Evolutionary conservation across 2,888 invertebrate genomes (phyloP).

Genomic region (Spialia ferax): DNA sequence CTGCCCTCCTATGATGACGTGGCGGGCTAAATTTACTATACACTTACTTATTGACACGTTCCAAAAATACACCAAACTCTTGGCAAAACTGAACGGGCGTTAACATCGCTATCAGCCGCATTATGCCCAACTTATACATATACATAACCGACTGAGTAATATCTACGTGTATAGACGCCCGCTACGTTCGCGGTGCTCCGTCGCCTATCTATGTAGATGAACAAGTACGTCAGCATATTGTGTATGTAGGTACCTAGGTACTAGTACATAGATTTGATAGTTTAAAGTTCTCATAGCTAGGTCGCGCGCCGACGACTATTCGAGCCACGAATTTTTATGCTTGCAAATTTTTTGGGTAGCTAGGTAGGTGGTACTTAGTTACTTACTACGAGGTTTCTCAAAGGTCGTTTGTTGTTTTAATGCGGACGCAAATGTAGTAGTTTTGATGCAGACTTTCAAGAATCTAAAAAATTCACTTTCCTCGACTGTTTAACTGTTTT

Average conservation of each 20-base stretch:
- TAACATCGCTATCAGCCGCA: constrained; percentile 84
- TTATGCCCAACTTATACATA: constrained; percentile 66
- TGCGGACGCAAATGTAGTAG: no score
- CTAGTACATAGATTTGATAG: constrained; percentile 32
- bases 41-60: constrained; percentile 86
- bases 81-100: constrained; percentile 86
- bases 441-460: constrained; percentile 14
- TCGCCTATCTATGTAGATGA: constrained; percentile 48
- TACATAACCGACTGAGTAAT: constrained; percentile 42
- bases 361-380: no score
- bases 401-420: constrained; percentile 26
- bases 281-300: constrained; percentile 52
- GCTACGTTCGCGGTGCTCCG: constrained; percentile 51
- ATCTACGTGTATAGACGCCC: constrained; percentile 44
- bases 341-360: constrained; percentile 26
- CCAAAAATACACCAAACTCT: constrained; percentile 82
- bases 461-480: no score
- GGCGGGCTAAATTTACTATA: constrained; percentile 82
- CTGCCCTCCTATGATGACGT: constrained; percentile 73
- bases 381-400: no score
- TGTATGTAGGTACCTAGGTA: constrained; percentile 34
- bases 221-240: constrained; percentile 42
- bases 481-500: no score
- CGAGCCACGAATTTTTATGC: constrained; percentile 47
- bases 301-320: constrained; percentile 40